These are phyloP conservation scores for Oryzias dopingdopingensis DNA, from an alignment of 2,797 vertebrate genomes.

Conservation along the genomic window DNA sequence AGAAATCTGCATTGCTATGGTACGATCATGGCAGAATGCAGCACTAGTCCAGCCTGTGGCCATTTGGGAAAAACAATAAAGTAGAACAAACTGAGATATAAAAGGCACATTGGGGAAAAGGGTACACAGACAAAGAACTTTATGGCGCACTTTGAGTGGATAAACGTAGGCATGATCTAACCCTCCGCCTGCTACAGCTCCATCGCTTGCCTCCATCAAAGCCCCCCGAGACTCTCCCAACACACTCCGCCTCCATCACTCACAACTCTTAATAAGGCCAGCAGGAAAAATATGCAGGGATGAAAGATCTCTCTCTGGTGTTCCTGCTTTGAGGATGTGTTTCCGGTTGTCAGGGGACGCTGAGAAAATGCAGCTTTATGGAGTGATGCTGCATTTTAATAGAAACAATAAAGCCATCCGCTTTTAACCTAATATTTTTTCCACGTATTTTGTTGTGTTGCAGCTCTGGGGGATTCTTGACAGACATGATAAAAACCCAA, in stretches of 20 bases:
- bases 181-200: conserved; percentile 52
- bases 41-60: conserved; percentile 62
- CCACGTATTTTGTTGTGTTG: conserved; percentile 62
- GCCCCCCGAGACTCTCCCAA: conserved; percentile 55
- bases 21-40: conserved; percentile 62
- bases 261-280: conserved; percentile 79
- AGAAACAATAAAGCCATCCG: conserved; percentile 72
- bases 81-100: conserved; percentile 25
- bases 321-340: conserved; percentile 66
- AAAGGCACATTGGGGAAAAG: conserved; percentile 30
- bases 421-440: conserved; percentile 74
- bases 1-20: conserved; percentile 72
- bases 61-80: conserved; percentile 45
- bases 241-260: conserved; percentile 68
- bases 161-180: conserved; percentile 59
- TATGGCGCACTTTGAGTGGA: conserved; percentile 47
- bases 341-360: conserved; percentile 58
- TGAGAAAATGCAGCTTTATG: conserved; percentile 56
- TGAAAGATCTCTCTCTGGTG: conserved; percentile 71
- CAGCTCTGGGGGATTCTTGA: conserved; percentile 54
- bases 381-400: conserved; percentile 70
- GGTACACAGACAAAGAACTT: conserved; percentile 49
- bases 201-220: conserved; percentile 59
- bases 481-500: conserved; percentile 34
- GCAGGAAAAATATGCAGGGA: conserved; percentile 73